Percentiles rank a stretch among this genome's conserved stretches.
Evolutionary conservation across 2,888 invertebrate genomes (phyloP).

Genomic region (Rhamnusium bicolor): DNA sequence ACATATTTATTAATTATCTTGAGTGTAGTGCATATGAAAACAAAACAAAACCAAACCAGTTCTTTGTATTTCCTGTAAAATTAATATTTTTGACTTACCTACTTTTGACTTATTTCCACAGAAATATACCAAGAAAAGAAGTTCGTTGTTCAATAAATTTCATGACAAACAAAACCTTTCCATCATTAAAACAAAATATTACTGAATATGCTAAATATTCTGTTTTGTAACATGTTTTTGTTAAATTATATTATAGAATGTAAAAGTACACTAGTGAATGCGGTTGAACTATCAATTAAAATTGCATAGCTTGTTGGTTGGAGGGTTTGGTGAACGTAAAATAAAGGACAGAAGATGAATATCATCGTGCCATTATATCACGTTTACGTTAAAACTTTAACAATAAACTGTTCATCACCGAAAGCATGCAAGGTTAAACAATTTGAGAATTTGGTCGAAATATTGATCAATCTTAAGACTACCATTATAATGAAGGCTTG

Average conservation of each 20-base stretch:
- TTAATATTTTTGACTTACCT: too few species aligned
- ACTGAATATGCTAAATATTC: background rate
- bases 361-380: conserved; percentile 28
- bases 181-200: background rate
- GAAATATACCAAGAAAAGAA: too few species aligned
- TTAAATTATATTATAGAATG: conserved; percentile 23
- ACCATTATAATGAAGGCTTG: conserved; percentile 32
- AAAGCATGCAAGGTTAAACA: conserved; percentile 35
- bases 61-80: too few species aligned
- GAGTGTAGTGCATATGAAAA: too few species aligned
- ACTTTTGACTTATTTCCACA: too few species aligned
- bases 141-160: background rate
- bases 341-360: conserved; percentile 36
- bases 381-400: conserved; percentile 34
- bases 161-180: background rate
- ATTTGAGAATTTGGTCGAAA: conserved; percentile 37
- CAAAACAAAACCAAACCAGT: too few species aligned
- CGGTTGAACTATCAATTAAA: conserved; percentile 36
- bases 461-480: conserved; percentile 38
- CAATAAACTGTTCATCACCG: conserved; percentile 37
- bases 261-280: conserved; percentile 27
- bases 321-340: conserved; percentile 30
- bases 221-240: conserved; percentile 20
- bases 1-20: too few species aligned
- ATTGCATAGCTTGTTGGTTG: conserved; percentile 29